A percentile compares a stretch with the other conserved stretches of the same genome.
These are phyloP conservation scores for Dufourea novaeangliae DNA, from an alignment of 1,140 invertebrate species.

Conservation along the genomic window DNA sequence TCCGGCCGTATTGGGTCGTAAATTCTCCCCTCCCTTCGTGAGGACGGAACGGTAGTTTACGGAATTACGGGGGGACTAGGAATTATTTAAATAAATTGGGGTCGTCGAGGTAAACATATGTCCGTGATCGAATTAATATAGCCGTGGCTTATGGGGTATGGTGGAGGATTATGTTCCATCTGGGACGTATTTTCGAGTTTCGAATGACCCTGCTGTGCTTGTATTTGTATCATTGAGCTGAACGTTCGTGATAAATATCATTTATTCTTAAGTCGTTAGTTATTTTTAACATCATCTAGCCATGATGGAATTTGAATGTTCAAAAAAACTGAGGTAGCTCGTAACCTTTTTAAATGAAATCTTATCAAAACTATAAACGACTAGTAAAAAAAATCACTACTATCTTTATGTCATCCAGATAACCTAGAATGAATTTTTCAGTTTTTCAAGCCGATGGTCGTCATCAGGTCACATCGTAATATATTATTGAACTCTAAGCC, in stretches of 20 bases:
- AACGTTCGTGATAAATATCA: no score
- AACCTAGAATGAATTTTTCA: neutral
- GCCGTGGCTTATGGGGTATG: neutral
- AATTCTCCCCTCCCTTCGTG: neutral
- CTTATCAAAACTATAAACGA: neutral
- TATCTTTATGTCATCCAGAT: neutral
- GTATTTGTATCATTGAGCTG: no score
- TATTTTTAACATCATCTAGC: no score
- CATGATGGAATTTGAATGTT: no score
- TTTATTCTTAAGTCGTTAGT: no score
- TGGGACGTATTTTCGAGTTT: neutral
- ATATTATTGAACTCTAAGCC: neutral
- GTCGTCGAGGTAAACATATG: neutral
- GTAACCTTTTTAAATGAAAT: neutral
- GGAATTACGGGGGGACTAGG: neutral
- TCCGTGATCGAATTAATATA: neutral
- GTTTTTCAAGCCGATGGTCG: neutral
- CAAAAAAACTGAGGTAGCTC: neutral
- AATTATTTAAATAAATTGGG: conserved; percentile 5
- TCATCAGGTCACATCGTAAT: neutral
- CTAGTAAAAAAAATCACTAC: neutral
- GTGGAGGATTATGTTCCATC: neutral
- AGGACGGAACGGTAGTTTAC: neutral
- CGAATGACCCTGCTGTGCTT: neutral
- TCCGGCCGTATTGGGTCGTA: neutral